Base-by-base conservation (phyloP, 2,113 vertebrate genomes). In the Dipodomys spectabilis region DNA sequence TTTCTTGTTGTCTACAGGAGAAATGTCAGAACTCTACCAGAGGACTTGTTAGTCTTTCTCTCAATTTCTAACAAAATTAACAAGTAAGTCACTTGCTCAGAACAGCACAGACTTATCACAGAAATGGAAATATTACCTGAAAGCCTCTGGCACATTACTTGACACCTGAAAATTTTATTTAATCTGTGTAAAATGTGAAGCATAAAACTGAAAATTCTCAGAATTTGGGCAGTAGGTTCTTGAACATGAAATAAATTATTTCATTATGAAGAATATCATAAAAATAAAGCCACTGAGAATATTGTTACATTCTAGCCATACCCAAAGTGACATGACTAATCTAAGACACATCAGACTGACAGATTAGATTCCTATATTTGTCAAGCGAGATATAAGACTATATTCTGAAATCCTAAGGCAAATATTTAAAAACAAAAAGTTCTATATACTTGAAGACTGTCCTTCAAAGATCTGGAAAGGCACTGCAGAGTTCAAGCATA, bases 11-110 rank as follows among this genome's bases (percentile, higher is more conserved):
- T 7, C 11, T 87, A 35, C 25, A 92, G 18, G 57, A 77, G 86
- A 75, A 88, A 81, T 15, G 72, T 62, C 80, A 64, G 62, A 91
- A 92, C 83, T 96, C 80, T 64, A 27, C n/a, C 68, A 83, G 39
- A 90, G 30, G 83, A 27, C 28, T 90, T 93, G 1, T 77, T 85
- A 91, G 78, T 85, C 12, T 88, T 78, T 64, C 32, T 65, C 88
- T 94, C 6, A 86, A 88, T 95, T 81, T 86, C 78, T 49, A 91
- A 92, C 28, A 95, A 95, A 95, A 95, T 9, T 10, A 1, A 73
- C 0, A 1, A 82, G 91, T 79, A 77, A 65, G 19, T 73, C 49
- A 83, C 68, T 90, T 95, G 18, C 92, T 97, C 67, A 91, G 90
- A 97, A 93, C 28, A 53, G 93, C 8, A 84, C 16, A n/a, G 60